Conservation (phyloP, 2,113 vertebrate genomes). For the Acrocephalus arundinaceus region DNA sequence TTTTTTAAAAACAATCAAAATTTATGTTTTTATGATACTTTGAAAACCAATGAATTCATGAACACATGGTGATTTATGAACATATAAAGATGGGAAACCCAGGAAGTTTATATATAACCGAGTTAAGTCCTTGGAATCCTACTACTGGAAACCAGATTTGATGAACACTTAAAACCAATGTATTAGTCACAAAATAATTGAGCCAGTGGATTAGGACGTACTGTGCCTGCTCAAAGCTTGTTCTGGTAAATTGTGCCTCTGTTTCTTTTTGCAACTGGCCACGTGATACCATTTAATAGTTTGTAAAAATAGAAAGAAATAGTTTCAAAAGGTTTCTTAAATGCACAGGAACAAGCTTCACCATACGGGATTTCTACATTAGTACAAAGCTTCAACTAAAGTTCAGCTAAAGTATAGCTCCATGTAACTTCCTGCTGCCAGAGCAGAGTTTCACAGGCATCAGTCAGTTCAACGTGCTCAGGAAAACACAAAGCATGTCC, state of each 20-base stretch:
- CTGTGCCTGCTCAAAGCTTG: background rate
- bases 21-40: background rate
- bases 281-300: background rate
- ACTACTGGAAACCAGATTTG: constrained; percentile 20
- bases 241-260: background rate
- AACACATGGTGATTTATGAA: background rate
- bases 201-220: constrained; percentile 37
- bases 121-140: constrained; percentile 43
- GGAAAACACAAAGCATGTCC: background rate
- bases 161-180: background rate
- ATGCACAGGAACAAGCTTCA: background rate
- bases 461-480: background rate
- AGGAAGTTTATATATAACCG: constrained; percentile 17
- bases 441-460: background rate
- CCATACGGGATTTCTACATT: background rate
- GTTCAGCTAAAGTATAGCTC: background rate
- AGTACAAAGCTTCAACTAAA: background rate
- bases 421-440: background rate
- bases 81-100: constrained; percentile 6
- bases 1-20: background rate
- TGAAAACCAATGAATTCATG: background rate
- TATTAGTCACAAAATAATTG: constrained; percentile 43
- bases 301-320: background rate
- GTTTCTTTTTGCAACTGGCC: background rate
- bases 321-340: background rate